Conservation (phyloP, 2,888 invertebrate species). For the Papilio demoleus region DNA sequence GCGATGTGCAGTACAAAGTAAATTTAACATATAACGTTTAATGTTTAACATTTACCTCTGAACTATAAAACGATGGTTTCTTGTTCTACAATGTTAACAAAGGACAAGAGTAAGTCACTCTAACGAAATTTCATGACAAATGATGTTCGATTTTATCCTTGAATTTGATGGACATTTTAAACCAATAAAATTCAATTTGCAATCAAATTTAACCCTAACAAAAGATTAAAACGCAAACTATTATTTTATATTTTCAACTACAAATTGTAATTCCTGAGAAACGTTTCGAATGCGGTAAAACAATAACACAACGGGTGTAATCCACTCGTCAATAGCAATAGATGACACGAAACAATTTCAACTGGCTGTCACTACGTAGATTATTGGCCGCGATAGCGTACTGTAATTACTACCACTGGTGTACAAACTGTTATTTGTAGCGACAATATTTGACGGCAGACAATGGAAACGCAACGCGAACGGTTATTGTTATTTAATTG, state of each 20-base stretch:
- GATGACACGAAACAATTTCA: constrained; percentile 45
- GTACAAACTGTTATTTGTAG: constrained; percentile 52
- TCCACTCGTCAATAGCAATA: constrained; percentile 38
- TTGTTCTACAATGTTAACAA: neutral
- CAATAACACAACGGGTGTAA: constrained; percentile 35
- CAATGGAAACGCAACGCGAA: constrained; percentile 43
- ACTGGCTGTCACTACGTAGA: constrained; percentile 41
- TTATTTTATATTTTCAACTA: neutral
- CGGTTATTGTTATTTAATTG: constrained; percentile 44
- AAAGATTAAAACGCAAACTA: neutral
- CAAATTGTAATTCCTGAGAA: constrained; percentile 37
- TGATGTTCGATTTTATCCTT: no score
- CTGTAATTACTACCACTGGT: constrained; percentile 59
- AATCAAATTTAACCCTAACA: neutral
- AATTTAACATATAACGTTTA: neutral
- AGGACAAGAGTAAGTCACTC: neutral
- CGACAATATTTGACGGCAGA: constrained; percentile 42
- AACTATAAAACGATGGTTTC: neutral
- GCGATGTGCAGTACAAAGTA: neutral
- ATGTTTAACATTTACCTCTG: neutral
- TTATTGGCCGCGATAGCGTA: constrained; percentile 47
- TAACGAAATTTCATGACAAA: neutral
- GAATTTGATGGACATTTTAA: no score
- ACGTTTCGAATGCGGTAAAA: constrained; percentile 32
- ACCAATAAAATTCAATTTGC: neutral